phyloP scores from a whole-genome alignment of 2,888 invertebrate species.

The Cerceris ruficornis region DNA sequence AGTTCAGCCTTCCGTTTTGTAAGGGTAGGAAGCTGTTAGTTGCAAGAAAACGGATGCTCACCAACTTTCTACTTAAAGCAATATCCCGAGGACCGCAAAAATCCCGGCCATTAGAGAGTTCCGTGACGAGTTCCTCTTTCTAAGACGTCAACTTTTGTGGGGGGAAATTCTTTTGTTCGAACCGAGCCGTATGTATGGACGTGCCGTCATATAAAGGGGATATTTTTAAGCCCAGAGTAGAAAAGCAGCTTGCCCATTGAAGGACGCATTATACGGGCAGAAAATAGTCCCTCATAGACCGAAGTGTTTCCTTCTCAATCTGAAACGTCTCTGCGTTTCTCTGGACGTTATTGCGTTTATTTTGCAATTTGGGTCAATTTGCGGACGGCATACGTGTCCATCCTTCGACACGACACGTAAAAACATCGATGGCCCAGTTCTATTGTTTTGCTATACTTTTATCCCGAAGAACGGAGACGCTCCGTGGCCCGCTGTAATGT shows the following conservation, averaged over 20 bases:
- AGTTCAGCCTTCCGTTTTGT: background rate
- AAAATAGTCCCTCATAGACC: constrained; percentile 58
- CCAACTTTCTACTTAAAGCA: constrained; percentile 68
- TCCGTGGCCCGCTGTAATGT: too few relatives aligned
- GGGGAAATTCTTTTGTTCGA: constrained; percentile 57
- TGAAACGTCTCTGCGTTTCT: constrained; percentile 45
- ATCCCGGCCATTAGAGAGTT: constrained; percentile 67
- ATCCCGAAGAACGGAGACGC: background rate
- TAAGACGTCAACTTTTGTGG: constrained; percentile 56
- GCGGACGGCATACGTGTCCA: constrained; percentile 24
- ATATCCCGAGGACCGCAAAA: constrained; percentile 62
- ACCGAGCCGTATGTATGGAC: constrained; percentile 49
- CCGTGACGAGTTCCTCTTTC: constrained; percentile 53
- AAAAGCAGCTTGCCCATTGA: constrained; percentile 56
- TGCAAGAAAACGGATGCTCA: constrained; percentile 49
- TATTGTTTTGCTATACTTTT: background rate
- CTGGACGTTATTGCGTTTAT: constrained; percentile 55
- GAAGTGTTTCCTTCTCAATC: constrained; percentile 52
- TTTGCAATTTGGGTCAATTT: constrained; percentile 64
- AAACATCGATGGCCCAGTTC: constrained; percentile 12
- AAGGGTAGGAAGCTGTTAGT: constrained; percentile 22
- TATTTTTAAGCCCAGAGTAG: constrained; percentile 54
- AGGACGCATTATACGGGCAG: constrained; percentile 55
- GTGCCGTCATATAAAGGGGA: constrained; percentile 54
- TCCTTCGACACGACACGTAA: background rate